Percentiles rank a stretch among this genome's conserved stretches.
Conservation (phyloP, 2,888 invertebrate genomes). For the Eupithecia insigniata region DNA sequence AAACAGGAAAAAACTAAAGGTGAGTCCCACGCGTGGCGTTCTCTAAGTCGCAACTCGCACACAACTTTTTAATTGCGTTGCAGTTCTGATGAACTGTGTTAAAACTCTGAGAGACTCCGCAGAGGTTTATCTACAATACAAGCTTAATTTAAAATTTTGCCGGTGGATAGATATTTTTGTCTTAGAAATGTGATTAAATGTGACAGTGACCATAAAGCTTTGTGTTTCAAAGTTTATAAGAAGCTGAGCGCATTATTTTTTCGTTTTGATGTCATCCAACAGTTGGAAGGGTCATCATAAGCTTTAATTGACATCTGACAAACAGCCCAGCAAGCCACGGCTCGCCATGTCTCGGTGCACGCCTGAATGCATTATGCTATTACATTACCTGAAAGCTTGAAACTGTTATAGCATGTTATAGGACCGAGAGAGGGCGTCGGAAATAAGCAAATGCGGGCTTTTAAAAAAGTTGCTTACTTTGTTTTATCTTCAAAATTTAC, state of each 20-base stretch:
- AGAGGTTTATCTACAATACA: not conserved
- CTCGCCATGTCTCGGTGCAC: not conserved
- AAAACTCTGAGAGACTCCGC: not conserved
- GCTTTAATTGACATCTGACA: not conserved
- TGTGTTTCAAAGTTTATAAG: not conserved
- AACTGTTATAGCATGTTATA: not conserved
- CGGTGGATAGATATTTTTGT: not conserved
- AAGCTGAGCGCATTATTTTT: not conserved
- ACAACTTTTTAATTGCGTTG: conserved; percentile 38
- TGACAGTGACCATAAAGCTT: no score
- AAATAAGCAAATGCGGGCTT: not conserved
- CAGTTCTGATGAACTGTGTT: conserved; percentile 13
- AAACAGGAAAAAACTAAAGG: no score
- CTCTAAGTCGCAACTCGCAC: not conserved
- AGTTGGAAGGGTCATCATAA: not conserved
- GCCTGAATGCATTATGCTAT: not conserved
- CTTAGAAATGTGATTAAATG: not conserved
- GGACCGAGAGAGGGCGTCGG: not conserved
- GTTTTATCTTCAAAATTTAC: not conserved
- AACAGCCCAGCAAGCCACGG: not conserved
- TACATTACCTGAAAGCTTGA: not conserved
- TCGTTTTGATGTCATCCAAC: not conserved
- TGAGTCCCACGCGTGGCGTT: not conserved
- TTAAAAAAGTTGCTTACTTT: not conserved
- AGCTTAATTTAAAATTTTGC: not conserved